Percentiles rank a stretch among this genome's conserved stretches.
Conservation (phyloP, 2,888 invertebrate genomes). For the Pseudococcus longispinus region DNA sequence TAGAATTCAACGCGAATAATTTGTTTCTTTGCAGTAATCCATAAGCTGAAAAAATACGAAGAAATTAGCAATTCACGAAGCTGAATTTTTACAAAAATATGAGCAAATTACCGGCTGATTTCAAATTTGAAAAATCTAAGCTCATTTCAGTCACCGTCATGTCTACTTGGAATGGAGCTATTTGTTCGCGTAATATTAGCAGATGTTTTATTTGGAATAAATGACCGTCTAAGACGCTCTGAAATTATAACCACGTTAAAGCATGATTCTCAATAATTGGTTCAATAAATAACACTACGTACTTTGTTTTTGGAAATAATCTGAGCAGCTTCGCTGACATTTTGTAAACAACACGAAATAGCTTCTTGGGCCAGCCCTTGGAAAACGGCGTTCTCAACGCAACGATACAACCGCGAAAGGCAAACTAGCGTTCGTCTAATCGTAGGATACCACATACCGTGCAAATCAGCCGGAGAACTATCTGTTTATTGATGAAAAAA, state of each 20-base stretch:
- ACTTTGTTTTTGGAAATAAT: slow-evolving; percentile 79
- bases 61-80: background rate
- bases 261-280: background rate
- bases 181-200: slow-evolving; percentile 94
- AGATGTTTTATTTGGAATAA: slow-evolving; percentile 98
- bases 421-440: slow-evolving; percentile 94
- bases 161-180: slow-evolving; percentile 96
- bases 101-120: slow-evolving; percentile 72
- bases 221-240: slow-evolving; percentile 87
- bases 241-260: slow-evolving; percentile 59
- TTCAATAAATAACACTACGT: slow-evolving; percentile 57
- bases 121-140: slow-evolving; percentile 91
- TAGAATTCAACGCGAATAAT: slow-evolving; percentile 84
- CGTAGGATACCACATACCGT: slow-evolving; percentile 99
- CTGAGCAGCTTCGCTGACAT: slow-evolving; percentile 80
- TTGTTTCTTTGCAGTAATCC: slow-evolving; percentile 73
- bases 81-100: background rate
- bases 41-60: slow-evolving; percentile 63
- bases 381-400: slow-evolving; percentile 93
- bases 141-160: slow-evolving; percentile 91
- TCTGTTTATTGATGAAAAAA: slow-evolving; percentile 58
- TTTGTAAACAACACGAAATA: slow-evolving; percentile 87
- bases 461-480: slow-evolving; percentile 84
- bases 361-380: slow-evolving; percentile 97
- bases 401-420: slow-evolving; percentile 88